phyloP scores from a whole-genome alignment of 2,888 invertebrate species.

The Pseudanteris insignis region DNA sequence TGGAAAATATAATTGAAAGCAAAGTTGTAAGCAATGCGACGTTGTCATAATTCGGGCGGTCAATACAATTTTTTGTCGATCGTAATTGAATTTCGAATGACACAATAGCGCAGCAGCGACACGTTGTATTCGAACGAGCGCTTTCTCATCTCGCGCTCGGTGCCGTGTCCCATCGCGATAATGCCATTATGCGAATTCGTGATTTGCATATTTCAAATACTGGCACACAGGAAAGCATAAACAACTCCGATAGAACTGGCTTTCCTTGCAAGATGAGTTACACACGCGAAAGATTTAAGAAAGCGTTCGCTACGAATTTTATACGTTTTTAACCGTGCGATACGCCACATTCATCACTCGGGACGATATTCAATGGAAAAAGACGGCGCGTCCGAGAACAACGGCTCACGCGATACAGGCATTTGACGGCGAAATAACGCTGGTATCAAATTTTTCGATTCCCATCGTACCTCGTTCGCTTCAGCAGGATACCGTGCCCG shows the following conservation, averaged over 20 bases:
- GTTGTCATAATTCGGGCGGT: too few species aligned
- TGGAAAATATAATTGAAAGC: too few species aligned
- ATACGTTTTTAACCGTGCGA: constrained; percentile 28
- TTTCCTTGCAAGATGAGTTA: constrained; percentile 64
- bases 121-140: constrained; percentile 16
- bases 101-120: constrained; percentile 24
- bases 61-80: background rate
- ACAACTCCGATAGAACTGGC: constrained; percentile 60
- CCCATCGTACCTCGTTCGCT: constrained; percentile 18
- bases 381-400: constrained; percentile 16
- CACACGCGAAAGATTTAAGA: constrained; percentile 63
- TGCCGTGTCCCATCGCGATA: constrained; percentile 51
- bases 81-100: constrained; percentile 21
- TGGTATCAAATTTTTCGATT: constrained; percentile 29
- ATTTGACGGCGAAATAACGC: background rate
- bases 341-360: constrained; percentile 30
- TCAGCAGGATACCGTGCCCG: constrained; percentile 12
- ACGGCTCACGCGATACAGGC: background rate
- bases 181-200: constrained; percentile 65
- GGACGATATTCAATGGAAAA: too few species aligned
- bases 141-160: constrained; percentile 44
- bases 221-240: constrained; percentile 66
- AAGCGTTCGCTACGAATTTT: constrained; percentile 47
- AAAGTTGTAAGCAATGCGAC: too few species aligned
- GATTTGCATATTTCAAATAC: constrained; percentile 67